Conservation (phyloP, 1,140 invertebrate species). For the Drosophila bipectinata region DNA sequence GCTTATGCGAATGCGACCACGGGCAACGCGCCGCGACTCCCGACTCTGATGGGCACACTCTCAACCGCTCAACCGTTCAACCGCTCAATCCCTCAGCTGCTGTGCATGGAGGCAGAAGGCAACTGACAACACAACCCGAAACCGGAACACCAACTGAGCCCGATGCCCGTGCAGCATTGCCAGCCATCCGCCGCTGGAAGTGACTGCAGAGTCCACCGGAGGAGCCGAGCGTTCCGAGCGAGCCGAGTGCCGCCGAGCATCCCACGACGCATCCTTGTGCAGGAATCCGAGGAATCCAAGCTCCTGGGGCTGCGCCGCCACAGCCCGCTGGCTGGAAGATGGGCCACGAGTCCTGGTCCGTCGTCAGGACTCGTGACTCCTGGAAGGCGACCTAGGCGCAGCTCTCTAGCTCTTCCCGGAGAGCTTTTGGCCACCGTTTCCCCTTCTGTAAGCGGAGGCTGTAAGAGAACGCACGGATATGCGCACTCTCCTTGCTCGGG, state of each 20-base stretch:
- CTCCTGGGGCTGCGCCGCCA: slow-evolving; percentile 22
- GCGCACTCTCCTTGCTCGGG: slow-evolving; percentile 13
- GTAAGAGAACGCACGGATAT: slow-evolving; percentile 27
- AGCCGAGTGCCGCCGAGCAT: slow-evolving; percentile 1
- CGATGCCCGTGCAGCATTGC: slow-evolving; percentile 65
- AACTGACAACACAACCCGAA: slow-evolving; percentile 84
- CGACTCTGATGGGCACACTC: slow-evolving; percentile 42
- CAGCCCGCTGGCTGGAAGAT: slow-evolving; percentile 39
- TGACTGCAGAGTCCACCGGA: slow-evolving; percentile 53
- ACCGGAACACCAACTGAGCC: slow-evolving; percentile 84
- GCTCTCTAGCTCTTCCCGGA: slow-evolving; percentile 39
- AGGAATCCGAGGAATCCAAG: slow-evolving; percentile 31
- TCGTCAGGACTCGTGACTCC: slow-evolving; percentile 46
- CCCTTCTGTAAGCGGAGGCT: slow-evolving; percentile 22
- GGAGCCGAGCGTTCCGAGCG: slow-evolving; percentile 27
- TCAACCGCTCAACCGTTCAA: slow-evolving; percentile 38
- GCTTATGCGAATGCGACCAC: slow-evolving; percentile 41
- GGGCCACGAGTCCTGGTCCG: slow-evolving; percentile 36
- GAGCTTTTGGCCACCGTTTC: slow-evolving; percentile 14
- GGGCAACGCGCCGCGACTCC: slow-evolving; percentile 58
- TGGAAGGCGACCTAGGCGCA: slow-evolving; percentile 30
- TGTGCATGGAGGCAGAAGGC: slow-evolving; percentile 81
- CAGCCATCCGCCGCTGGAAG: slow-evolving; percentile 74
- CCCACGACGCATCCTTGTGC: slow-evolving; percentile 48
- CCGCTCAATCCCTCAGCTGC: slow-evolving; percentile 41